Base-by-base conservation (phyloP, 2,888 invertebrate genomes). In the Eulithis testata region DNA sequence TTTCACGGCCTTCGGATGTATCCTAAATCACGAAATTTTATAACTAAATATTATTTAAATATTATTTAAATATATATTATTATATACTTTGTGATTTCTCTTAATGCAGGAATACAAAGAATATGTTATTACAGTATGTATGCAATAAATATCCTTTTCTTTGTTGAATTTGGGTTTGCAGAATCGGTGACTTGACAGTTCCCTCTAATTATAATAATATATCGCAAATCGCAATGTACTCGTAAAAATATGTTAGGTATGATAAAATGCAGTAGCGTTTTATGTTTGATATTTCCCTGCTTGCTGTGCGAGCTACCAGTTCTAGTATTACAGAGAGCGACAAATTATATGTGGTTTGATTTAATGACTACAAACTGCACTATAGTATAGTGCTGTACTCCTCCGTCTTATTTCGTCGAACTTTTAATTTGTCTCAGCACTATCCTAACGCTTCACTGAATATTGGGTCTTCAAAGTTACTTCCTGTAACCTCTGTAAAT, bases 1-100 rank as follows among this genome's bases (percentile, higher is more conserved):
- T 69, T 68, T 62, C 58, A 62, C 59, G 69, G 68, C 71, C 73
- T 69, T 73, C 68, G 64, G 60, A 58, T 56, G 52, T 73, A 71
- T 71, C 64, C 65, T 70, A 61, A 63, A 63, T 71, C 71, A 45
- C 47, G 49, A 57, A 45, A 57, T 49, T 47, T 37, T 47, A 49
- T 57, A 47, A 4, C 9, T 47, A 45, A 37, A 56, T 55, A 57
- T 45, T n/a, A n/a, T n/a, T n/a, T n/a, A n/a, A 14, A 45, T 36
- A 11, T 44, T 21, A 21, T 2, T 21, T 21, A 21, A 21, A 21
- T 21, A 21, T 2, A 21, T 21, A 21, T n/a, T n/a, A n/a, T n/a
- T n/a, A n/a, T 21, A 21, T 21, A 21, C 21, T 21, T 21, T 1
- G 21, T 21, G 21, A 21, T 21, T 21, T 21, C 21, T 2, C 21